A percentile compares a stretch with the other conserved stretches of the same genome.
These are phyloP conservation scores for Microchrysa polita DNA, from an alignment of 2,888 invertebrate genomes.

Conservation along the genomic window DNA sequence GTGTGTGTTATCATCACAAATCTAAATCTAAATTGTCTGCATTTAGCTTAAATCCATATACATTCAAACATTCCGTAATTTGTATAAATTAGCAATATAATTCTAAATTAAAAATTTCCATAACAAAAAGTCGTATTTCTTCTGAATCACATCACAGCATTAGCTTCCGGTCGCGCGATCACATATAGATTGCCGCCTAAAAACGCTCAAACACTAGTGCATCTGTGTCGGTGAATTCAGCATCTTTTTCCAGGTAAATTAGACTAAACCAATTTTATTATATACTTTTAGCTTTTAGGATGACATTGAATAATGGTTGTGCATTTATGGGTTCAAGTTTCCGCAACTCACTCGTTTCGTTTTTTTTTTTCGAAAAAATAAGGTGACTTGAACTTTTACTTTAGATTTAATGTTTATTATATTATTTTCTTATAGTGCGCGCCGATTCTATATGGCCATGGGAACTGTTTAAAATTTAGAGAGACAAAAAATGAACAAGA, in stretches of 20 bases:
- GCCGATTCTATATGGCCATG: background rate
- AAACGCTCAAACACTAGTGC: too few species aligned
- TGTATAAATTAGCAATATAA: slow-evolving; percentile 20
- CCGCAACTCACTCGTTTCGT: too few species aligned
- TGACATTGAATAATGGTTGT: slow-evolving; percentile 28
- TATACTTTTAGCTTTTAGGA: background rate
- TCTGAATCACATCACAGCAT: slow-evolving; percentile 4
- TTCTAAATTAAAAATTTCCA: background rate
- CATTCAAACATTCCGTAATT: background rate
- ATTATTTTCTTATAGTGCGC: too few species aligned
- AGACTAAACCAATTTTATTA: background rate
- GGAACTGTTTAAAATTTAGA: background rate
- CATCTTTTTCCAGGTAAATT: background rate
- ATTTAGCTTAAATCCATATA: too few species aligned
- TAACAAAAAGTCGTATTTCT: slow-evolving; percentile 10
- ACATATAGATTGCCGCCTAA: background rate
- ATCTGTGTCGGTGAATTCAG: background rate
- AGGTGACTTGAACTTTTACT: slow-evolving; percentile 28
- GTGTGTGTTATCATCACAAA: too few species aligned
- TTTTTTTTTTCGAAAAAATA: too few species aligned
- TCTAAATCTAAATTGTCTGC: too few species aligned
- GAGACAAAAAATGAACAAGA: background rate
- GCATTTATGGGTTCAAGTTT: background rate
- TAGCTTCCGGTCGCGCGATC: slow-evolving; percentile 12
- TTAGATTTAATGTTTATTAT: background rate